phyloP scores from a whole-genome alignment of 2,888 invertebrate genomes.

The Ptilodon capucinus region DNA sequence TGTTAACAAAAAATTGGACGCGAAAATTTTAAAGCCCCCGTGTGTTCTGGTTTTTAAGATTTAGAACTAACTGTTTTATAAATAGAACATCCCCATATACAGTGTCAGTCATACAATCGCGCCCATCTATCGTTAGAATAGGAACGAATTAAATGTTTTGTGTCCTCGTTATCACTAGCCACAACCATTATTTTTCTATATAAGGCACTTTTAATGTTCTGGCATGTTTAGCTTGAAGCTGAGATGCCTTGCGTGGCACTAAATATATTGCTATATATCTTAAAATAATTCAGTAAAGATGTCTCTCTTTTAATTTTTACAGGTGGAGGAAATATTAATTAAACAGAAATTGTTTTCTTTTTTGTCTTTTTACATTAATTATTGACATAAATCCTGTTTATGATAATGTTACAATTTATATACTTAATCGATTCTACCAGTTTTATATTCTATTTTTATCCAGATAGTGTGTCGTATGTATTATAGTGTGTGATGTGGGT shows the following conservation, averaged over 20 bases:
- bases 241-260: slow-evolving; percentile 26
- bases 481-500: background rate
- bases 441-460: too few species aligned
- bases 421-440: too few species aligned
- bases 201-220: slow-evolving; percentile 59
- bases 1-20: too few species aligned
- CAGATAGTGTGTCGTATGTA: background rate
- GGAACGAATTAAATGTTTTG: slow-evolving; percentile 20
- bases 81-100: slow-evolving; percentile 28
- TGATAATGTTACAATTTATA: background rate
- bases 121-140: slow-evolving; percentile 14
- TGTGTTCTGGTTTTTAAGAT: too few species aligned
- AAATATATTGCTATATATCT: slow-evolving; percentile 13
- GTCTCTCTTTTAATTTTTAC: slow-evolving; percentile 23
- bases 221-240: slow-evolving; percentile 57
- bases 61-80: slow-evolving; percentile 28
- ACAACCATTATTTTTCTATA: slow-evolving; percentile 50
- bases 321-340: slow-evolving; percentile 21
- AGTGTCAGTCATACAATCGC: slow-evolving; percentile 27
- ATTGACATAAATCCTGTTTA: slow-evolving; percentile 3
- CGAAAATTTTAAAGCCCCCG: too few species aligned
- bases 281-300: slow-evolving; percentile 5
- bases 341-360: slow-evolving; percentile 7
- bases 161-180: slow-evolving; percentile 44
- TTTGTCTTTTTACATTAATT: too few species aligned